These are phyloP conservation scores for Eira barbara DNA, from an alignment of 2,113 vertebrate genomes.

Conservation along the genomic window DNA sequence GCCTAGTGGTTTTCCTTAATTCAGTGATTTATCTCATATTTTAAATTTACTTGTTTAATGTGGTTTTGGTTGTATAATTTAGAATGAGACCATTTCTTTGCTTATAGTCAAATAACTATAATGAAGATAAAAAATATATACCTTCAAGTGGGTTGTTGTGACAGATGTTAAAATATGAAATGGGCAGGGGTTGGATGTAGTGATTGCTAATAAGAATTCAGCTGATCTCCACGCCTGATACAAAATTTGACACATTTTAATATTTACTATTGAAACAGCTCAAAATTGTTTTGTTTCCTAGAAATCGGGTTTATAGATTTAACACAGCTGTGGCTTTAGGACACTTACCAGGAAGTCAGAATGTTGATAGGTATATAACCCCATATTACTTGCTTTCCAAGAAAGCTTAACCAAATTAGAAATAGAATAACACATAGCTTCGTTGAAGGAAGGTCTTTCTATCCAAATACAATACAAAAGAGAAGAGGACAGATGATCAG, in stretches of 20 bases:
- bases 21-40: neutral
- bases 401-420: neutral
- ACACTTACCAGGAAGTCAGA: neutral
- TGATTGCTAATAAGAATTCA: neutral
- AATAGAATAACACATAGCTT: neutral
- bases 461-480: neutral
- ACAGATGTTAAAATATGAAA: neutral
- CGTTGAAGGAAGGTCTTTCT: neutral
- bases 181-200: too few relatives aligned
- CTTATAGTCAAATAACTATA: neutral
- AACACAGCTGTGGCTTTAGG: neutral
- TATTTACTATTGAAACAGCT: neutral
- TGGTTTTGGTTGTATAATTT: neutral
- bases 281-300: neutral
- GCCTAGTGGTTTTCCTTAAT: neutral
- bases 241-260: neutral
- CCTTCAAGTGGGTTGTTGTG: neutral
- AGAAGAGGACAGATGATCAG: neutral
- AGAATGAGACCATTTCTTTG: neutral
- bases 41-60: neutral
- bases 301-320: neutral
- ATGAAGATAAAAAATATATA: neutral
- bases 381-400: neutral
- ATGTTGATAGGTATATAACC: neutral
- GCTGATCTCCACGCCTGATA: neutral